Evolutionary conservation across 92 coral and sea anemone genomes (phyloP), one percentile per base, ranked within the genome.

Genomic region (Blastomussa wellsi): DNA sequence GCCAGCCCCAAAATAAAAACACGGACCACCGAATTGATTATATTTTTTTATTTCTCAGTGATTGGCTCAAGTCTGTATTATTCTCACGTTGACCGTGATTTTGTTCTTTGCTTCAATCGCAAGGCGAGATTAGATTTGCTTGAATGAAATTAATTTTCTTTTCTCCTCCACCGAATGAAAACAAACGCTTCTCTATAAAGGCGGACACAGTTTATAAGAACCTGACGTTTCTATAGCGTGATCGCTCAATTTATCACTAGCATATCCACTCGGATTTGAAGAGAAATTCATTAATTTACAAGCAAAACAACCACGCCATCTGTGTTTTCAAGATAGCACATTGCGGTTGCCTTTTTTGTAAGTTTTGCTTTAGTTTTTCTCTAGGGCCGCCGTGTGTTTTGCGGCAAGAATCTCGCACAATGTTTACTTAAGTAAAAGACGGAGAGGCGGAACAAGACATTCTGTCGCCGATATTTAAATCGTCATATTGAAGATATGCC

Each of bases 341-440:
- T 81, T 48, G 73, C 52, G 51, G 77, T 7, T 7, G 1, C 42
- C 44, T 32, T 15, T 20, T 38, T 42, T 3, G 49, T 12, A 16
- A 44, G 60, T 47, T 13, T 29, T 68, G n/a, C 6, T 16, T 31
- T 10, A 28, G 7, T 60, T 44, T 41, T 41, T 60, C 37, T 20
- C 24, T 31, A 17, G n/a, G 53, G 69, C 62, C 77, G 49, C 32
- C 60, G 1, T 28, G 42, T 51, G 0, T 0, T 31, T 49, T 57
- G 62, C 0, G 65, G 24, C 4, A 44, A n/a, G 26, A 67, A 66
- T 20, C 47, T 49, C 51, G 48, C n/a, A 0, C 78, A 29, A 1
- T 82, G 72, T 83, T 83, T 39, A 77, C 62, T 75, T 71, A 28
- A 62, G 70, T 16, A 2, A 2, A 67, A 59, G 79, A 74, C 35